Percentiles rank a stretch among this genome's conserved stretches.
These are phyloP conservation scores for Drosophila pseudoananassae DNA, from an alignment of 1,140 invertebrate genomes.

Conservation along the genomic window DNA sequence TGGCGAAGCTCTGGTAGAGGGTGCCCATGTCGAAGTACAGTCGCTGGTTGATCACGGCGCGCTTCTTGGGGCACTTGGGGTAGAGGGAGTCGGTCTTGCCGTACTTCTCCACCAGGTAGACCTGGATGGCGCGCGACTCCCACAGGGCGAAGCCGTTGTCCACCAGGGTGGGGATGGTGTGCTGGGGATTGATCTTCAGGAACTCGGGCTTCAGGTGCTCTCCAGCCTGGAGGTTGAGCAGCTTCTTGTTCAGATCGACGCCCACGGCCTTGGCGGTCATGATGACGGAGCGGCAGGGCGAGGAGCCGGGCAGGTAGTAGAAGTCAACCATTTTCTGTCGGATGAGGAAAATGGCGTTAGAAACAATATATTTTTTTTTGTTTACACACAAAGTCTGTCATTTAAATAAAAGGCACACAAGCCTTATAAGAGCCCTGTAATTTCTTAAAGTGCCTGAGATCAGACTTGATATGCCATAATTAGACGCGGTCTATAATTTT, in stretches of 20 bases:
- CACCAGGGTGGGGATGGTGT: constrained; percentile 88
- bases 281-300: constrained; percentile 89
- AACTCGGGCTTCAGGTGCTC: constrained; percentile 90
- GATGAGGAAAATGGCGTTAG: constrained; percentile 10
- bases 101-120: constrained; percentile 89
- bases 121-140: constrained; percentile 90
- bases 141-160: constrained; percentile 88
- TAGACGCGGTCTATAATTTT: constrained; percentile 53
- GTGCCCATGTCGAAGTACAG: constrained; percentile 90
- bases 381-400: background rate
- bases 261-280: constrained; percentile 89
- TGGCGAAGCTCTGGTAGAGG: constrained; percentile 87
- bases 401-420: background rate
- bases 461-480: constrained; percentile 34
- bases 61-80: constrained; percentile 88
- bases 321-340: constrained; percentile 83
- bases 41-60: constrained; percentile 89
- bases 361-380: background rate
- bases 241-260: constrained; percentile 89
- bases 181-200: constrained; percentile 86
- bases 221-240: constrained; percentile 87
- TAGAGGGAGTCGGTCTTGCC: constrained; percentile 89
- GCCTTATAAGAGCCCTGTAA: background rate
- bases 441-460: constrained; percentile 12
- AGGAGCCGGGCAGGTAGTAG: constrained; percentile 89